A percentile compares a stretch with the other conserved stretches of the same genome.
Conservation (phyloP, 1,140 invertebrate genomes). For the Halyomorpha halys region DNA sequence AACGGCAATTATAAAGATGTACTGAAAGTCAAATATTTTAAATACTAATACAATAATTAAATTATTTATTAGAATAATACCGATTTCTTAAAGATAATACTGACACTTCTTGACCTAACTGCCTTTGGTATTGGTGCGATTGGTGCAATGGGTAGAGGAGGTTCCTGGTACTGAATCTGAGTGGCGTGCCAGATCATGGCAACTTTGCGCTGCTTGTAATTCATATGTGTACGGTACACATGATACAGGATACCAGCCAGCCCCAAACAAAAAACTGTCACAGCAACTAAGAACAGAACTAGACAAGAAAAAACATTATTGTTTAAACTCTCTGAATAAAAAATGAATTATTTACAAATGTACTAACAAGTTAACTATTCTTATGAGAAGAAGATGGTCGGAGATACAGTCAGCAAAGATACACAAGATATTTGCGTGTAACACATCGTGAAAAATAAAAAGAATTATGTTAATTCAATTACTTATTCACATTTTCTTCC, state of each 20-base stretch:
- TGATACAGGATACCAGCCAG: slow-evolving; percentile 34
- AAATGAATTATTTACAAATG: too few species aligned
- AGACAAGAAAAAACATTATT: slow-evolving; percentile 26
- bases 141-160: background rate
- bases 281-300: slow-evolving; percentile 35
- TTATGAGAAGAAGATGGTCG: too few species aligned
- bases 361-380: too few species aligned
- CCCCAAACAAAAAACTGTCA: slow-evolving; percentile 33
- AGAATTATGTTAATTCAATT: too few species aligned
- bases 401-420: too few species aligned
- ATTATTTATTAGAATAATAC: background rate
- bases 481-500: too few species aligned
- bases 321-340: too few species aligned
- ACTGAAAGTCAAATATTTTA: too few species aligned
- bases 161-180: slow-evolving; percentile 23
- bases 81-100: slow-evolving; percentile 4
- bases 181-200: slow-evolving; percentile 31
- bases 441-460: too few species aligned
- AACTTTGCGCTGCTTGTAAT: slow-evolving; percentile 51
- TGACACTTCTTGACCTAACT: slow-evolving; percentile 30
- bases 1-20: too few species aligned
- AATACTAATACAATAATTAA: too few species aligned
- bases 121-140: slow-evolving; percentile 22
- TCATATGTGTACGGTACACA: slow-evolving; percentile 34
- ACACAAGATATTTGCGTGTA: too few species aligned